Base-by-base conservation (phyloP, 1,140 invertebrate species). In the Agrypnia vestita region DNA sequence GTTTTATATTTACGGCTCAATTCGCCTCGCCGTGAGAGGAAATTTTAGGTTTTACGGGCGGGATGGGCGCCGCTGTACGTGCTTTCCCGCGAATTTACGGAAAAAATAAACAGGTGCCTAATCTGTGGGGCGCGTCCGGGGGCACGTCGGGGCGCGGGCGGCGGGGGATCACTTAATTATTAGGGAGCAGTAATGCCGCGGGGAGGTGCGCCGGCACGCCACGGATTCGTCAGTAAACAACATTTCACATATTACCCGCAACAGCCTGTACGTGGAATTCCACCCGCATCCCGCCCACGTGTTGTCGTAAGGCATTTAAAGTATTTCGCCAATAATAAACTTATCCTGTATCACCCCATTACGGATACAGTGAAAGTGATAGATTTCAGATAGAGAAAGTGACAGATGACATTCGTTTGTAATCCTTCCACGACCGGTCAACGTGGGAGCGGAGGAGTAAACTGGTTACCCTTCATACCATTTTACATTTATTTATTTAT, bases 161-260 rank as follows among this genome's bases (percentile, higher is more conserved):
- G 25, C 4, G 49, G 49, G 7, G 47, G 69, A 76, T 67, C 59
- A 76, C 75, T 76, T 76, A 76, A 76, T 76, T 76, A 76, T 76
- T 67, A 76, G 43, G 17, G 35, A 51, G 25, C 75, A 64, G 64
- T 76, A 76, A 76, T 76, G 17, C 75, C 19, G n/a, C 8, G 43
- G 44, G 7, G 44, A 67, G 61, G 75, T 76, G 75, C 75, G 75
- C 10, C 25, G 75, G 56, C 75, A 76, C 75, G 75, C 46, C 61
- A 67, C 25, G 46, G 59, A 55, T 43, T 62, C 46, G 56, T 76
- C 43, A 49, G 75, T 51, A 76, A 76, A 76, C 75, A 64, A 61
- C 15, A 59, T 75, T 46, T 43, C 35, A 74, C 55, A 43, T 55
- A 55, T 55, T 55, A 53, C 55, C 53, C 71, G 13, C 19, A 64